Base-by-base conservation (phyloP, 2,797 vertebrate genomes). In the Silurus aristotelis region DNA sequence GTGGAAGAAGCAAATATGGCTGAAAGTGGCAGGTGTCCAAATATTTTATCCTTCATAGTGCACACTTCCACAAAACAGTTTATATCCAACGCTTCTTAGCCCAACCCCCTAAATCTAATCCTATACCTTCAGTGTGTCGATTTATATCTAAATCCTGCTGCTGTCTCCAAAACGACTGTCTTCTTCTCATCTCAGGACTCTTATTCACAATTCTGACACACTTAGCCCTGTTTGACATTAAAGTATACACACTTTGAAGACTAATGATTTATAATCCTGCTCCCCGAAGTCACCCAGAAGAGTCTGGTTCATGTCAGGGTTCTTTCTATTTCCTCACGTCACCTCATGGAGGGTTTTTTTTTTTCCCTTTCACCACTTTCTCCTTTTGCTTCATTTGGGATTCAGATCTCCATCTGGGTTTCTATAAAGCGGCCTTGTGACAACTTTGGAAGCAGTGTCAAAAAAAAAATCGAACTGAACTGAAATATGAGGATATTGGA, bases 251-350 rank as follows among this genome's bases (percentile, higher is more conserved):
- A 31, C 46, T 67, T 81, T 67, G 4, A 55, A 67, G n/a, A 6
- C 46, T 31, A 13, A 67, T 31, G 46, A 55, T 81, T 81, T 81
- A 67, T 46, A 67, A 81, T 81, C 63, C n/a, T 5, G 10, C 43
- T 67, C 17, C 25, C 63, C 15, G 0, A 6, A 2, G 8, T 66
- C 43, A 52, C 22, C 43, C n/a, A 27, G n/a, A 67, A 55, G 17
- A 20, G 46, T 55, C 63, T 55, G 79, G n/a, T 67, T 67, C 46
- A 15, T 20, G 46, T 80, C 25, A 55, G 31, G 1, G n/a, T 13
- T 67, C 55, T 38, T 52, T 80, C 13, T 67, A 55, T 43, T 67
- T 67, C 63, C n/a, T 20, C 61, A 19, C 17, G 15, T 25, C 63
- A 19, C 14, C 38, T 64, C 20, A 63, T 25, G 60, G 27, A 64